Percentiles rank a stretch among this genome's conserved stretches.
These are phyloP conservation scores for Drosophila recens DNA, from an alignment of 2,888 invertebrate species.

Conservation along the genomic window DNA sequence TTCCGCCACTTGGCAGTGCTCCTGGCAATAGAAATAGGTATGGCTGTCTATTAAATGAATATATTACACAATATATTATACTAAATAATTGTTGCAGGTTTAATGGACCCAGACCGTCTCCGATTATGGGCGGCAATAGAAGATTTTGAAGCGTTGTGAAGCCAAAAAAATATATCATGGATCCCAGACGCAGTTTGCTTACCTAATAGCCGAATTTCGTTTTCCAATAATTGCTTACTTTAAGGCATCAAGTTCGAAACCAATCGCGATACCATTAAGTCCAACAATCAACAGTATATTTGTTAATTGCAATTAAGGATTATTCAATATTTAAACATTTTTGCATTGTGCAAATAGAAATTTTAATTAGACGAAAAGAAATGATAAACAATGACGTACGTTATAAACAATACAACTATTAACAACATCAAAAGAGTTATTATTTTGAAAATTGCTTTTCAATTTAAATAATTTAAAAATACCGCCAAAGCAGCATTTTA, in stretches of 20 bases:
- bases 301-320: slow-evolving; percentile 67
- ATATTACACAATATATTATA: neutral
- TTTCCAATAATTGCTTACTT: slow-evolving; percentile 57
- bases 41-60: slow-evolving; percentile 21
- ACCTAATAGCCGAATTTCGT: slow-evolving; percentile 67
- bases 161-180: slow-evolving; percentile 11
- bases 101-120: slow-evolving; percentile 77
- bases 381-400: slow-evolving; percentile 36
- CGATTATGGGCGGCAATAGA: slow-evolving; percentile 82
- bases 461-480: slow-evolving; percentile 1
- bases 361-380: slow-evolving; percentile 47
- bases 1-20: slow-evolving; percentile 76
- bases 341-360: slow-evolving; percentile 57
- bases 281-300: slow-evolving; percentile 65
- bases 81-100: slow-evolving; percentile 71
- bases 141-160: slow-evolving; percentile 76
- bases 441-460: neutral
- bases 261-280: slow-evolving; percentile 47
- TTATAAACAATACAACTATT: slow-evolving; percentile 34
- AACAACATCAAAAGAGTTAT: slow-evolving; percentile 7
- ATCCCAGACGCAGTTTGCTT: slow-evolving; percentile 17
- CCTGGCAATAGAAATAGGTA: slow-evolving; percentile 79
- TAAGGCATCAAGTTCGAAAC: slow-evolving; percentile 34
- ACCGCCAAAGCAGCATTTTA: neutral
- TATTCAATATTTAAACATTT: slow-evolving; percentile 57